A percentile compares a stretch with the other conserved stretches of the same genome.
These are phyloP conservation scores for Criorhina ranunculi DNA, from an alignment of 2,888 invertebrate genomes.

Conservation along the genomic window DNA sequence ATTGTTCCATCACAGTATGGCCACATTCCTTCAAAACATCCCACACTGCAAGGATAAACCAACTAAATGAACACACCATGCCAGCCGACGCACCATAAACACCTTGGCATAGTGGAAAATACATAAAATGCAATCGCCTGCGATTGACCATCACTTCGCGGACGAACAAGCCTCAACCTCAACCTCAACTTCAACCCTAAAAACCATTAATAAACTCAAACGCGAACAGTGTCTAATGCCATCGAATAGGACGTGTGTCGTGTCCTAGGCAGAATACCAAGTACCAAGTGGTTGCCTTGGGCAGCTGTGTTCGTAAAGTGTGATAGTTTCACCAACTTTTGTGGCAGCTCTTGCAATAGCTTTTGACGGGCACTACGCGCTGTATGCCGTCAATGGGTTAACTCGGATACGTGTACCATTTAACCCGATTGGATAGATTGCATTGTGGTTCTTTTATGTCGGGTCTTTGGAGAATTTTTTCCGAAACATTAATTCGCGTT, in stretches of 20 bases:
- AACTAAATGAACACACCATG: conserved; percentile 17
- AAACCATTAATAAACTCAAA: conserved; percentile 72
- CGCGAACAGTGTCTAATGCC: conserved; percentile 61
- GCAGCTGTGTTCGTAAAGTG: conserved; percentile 29
- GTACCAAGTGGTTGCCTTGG: conserved; percentile 46
- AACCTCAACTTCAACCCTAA: background rate
- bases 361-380: background rate
- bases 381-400: conserved; percentile 16
- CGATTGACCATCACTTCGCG: conserved; percentile 56
- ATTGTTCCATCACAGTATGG: conserved; percentile 5
- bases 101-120: conserved; percentile 55
- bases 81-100: conserved; percentile 56
- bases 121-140: conserved; percentile 62
- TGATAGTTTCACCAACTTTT: conserved; percentile 44
- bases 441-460: conserved; percentile 49
- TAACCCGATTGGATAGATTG: conserved; percentile 57
- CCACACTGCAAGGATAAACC: conserved; percentile 6
- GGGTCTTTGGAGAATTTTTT: conserved; percentile 30
- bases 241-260: conserved; percentile 46
- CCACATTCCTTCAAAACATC: conserved; percentile 15
- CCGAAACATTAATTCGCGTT: conserved; percentile 45
- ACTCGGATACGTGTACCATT: conserved; percentile 51
- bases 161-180: conserved; percentile 40
- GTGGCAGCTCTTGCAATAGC: conserved; percentile 17
- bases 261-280: conserved; percentile 25